Evolutionary conservation across 2,888 invertebrate genomes (phyloP).

Genomic region (Labia minor): DNA sequence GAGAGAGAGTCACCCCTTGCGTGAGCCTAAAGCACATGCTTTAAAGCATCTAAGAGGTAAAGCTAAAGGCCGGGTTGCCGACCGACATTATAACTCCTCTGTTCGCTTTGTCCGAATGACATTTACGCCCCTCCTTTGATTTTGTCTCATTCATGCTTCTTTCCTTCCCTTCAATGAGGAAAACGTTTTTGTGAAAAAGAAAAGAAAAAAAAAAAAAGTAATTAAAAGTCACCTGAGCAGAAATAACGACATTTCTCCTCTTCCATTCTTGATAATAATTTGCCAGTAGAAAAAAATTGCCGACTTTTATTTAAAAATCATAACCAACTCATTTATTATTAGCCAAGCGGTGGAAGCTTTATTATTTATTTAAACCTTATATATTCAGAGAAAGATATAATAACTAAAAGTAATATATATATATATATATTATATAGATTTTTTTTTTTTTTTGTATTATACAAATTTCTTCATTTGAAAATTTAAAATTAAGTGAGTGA

Average conservation of each 20-base stretch:
- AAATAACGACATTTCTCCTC: not conserved
- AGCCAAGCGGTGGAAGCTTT: not conserved
- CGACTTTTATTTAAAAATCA: not conserved
- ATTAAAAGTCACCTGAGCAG: not conserved
- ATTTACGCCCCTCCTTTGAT: not conserved
- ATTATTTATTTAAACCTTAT: no score
- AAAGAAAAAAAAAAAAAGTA: not conserved
- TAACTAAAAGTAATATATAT: no score
- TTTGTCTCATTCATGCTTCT: not conserved
- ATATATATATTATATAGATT: not conserved
- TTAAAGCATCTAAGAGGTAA: not conserved
- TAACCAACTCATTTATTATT: not conserved
- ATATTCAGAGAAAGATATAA: no score
- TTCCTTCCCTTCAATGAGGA: not conserved
- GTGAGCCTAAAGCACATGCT: not conserved
- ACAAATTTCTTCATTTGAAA: no score
- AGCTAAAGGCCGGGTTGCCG: not conserved
- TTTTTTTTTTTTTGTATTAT: not conserved
- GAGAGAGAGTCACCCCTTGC: not conserved
- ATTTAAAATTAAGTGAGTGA: no score
- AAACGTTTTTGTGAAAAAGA: not conserved
- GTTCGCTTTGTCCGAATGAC: slow-evolving; percentile 13
- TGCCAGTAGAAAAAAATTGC: not conserved
- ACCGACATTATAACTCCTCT: not conserved
- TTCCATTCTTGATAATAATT: no score